Base-by-base conservation (phyloP, 2,797 vertebrate species). In the Adelosebastes latens region DNA sequence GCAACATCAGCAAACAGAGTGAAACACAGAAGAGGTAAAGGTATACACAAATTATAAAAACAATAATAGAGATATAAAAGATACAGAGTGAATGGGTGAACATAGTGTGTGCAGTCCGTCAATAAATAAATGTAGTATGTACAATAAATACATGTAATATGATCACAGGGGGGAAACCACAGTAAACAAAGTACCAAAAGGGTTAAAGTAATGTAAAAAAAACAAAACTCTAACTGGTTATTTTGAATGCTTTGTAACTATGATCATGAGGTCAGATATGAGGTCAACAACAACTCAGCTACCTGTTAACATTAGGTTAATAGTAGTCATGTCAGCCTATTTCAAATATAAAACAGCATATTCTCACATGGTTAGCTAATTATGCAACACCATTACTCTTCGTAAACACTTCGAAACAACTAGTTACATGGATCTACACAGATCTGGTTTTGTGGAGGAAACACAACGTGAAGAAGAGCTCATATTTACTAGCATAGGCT, bases 401-500 rank as follows among this genome's bases (percentile, higher is more conserved):
- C 6, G 0, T 49, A 2, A 72, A 27, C 13, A 14, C 22, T 13
- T 36, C 3, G 8, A 34, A 72, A 60, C 5, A 46, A 29, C 7
- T 49, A 7, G 34, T 46, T 18, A 22, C 14, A 68, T 36, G 1
- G 12, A 22, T 58, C 4, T 22, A 32, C 39, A 66, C 0, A 4
- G 2, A 46, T 61, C 9, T 29, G 4, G 6, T 5, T 1, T 14
- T 55, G 3, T 22, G 16, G 8, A 24, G 9, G 36, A 74, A 76
- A 72, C 25, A 4, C 36, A 34, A 46, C 3, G 24, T 61, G 56
- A 78, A 22, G 5, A 31, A 31, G 49, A 42, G 81, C 77, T 79
- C 79, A 67, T 3, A 3, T 60, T 52, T 52, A 65, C 20, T 61
- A 86, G 46, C 79, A 46, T 18, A 24, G 3, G 62, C 82, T 80